These are phyloP conservation scores for Temnothorax nylanderi DNA, from an alignment of 1,140 invertebrate species.

Conservation along the genomic window DNA sequence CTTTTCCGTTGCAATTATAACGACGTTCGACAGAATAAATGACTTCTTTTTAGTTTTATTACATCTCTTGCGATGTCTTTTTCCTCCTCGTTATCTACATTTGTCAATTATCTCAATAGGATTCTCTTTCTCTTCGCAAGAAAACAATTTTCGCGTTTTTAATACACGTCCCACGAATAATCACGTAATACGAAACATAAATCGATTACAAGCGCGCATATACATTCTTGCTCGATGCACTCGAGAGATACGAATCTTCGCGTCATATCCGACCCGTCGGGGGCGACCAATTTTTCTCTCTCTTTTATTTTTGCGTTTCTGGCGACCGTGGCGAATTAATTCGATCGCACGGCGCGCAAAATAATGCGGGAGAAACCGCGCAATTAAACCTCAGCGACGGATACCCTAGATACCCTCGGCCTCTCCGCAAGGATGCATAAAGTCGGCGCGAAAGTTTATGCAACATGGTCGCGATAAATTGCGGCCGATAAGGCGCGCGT, in stretches of 20 bases:
- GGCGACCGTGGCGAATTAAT: neutral
- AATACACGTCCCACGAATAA: neutral
- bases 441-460: constrained; percentile 16
- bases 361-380: neutral
- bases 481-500: constrained; percentile 28
- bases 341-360: neutral
- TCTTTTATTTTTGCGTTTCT: neutral
- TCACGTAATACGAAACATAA: neutral
- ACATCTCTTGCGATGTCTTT: neutral
- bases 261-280: neutral
- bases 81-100: neutral
- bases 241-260: constrained; percentile 7
- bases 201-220: neutral
- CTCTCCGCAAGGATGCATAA: constrained; percentile 25
- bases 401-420: neutral
- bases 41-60: neutral
- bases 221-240: neutral
- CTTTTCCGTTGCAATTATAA: neutral
- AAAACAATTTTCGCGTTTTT: neutral
- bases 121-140: neutral
- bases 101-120: neutral
- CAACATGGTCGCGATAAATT: constrained; percentile 41
- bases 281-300: neutral
- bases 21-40: neutral
- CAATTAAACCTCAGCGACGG: neutral